These are phyloP conservation scores for Platygyra sinensis DNA, from an alignment of 64 coral and sea anemone genomes.

Conservation along the genomic window DNA sequence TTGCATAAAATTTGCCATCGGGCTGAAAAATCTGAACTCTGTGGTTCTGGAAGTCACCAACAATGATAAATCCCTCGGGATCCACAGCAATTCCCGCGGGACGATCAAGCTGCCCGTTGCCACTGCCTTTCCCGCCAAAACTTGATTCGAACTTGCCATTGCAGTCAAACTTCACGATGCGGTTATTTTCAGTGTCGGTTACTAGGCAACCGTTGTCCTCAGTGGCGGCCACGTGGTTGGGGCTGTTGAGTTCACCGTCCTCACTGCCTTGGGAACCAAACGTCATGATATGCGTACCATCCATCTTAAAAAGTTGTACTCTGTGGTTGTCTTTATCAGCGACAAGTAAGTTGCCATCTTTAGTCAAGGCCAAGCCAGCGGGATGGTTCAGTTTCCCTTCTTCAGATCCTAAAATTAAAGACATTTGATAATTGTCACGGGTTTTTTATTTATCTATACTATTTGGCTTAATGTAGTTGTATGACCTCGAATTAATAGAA, in stretches of 20 bases:
- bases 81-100: conserved; percentile 82
- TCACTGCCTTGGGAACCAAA: conserved; percentile 74
- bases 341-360: conserved; percentile 64
- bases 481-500: no score
- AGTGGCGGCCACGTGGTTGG: conserved; percentile 80
- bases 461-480: no score
- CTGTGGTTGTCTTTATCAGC: conserved; percentile 93
- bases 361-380: conserved; percentile 70
- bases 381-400: conserved; percentile 76
- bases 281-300: conserved; percentile 67
- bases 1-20: conserved; percentile 74
- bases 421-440: no score
- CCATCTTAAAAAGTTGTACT: conserved; percentile 84
- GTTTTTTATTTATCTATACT: no score
- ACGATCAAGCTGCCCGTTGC: conserved; percentile 70
- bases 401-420: conserved; percentile 50
- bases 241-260: conserved; percentile 76
- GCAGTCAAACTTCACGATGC: conserved; percentile 80
- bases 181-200: conserved; percentile 91
- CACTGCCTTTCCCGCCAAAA: conserved; percentile 72
- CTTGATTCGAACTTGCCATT: conserved; percentile 63
- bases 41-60: conserved; percentile 90
- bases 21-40: conserved; percentile 75
- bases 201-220: conserved; percentile 83
- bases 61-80: conserved; percentile 84